A percentile compares a stretch with the other conserved stretches of the same genome.
These are phyloP conservation scores for Probaryconus sp. DNA, from an alignment of 1,140 invertebrate genomes.

Conservation along the genomic window DNA sequence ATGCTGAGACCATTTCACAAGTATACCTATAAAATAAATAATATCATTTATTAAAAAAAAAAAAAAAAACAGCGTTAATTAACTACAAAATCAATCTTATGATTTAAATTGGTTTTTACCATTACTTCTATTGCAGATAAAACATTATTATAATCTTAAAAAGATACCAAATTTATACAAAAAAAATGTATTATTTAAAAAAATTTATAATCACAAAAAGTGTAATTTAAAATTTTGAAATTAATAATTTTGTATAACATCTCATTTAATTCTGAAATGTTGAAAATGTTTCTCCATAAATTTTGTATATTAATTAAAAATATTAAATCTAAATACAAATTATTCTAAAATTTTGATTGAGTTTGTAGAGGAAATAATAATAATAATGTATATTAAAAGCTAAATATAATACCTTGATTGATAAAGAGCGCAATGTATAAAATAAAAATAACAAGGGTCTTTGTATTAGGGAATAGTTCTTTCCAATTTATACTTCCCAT, in stretches of 20 bases:
- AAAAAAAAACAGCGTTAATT: too few species aligned
- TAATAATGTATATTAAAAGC: constrained; percentile 1
- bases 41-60: neutral
- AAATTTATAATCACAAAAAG: constrained; percentile 39
- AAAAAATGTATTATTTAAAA: constrained; percentile 11
- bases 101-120: too few species aligned
- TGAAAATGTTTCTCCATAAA: too few species aligned
- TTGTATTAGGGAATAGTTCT: constrained; percentile 89
- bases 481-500: constrained; percentile 78
- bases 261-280: too few species aligned
- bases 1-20: constrained; percentile 93
- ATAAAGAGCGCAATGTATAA: constrained; percentile 90
- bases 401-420: constrained; percentile 83
- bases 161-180: constrained; percentile 16
- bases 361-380: constrained; percentile 12
- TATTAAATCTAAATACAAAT: constrained; percentile 4
- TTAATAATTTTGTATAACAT: too few species aligned
- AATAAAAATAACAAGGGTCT: constrained; percentile 87
- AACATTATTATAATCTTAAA: constrained; percentile 10
- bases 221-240: neutral
- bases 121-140: neutral
- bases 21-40: constrained; percentile 83
- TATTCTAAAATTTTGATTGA: constrained; percentile 1
- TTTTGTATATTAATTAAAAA: too few species aligned
- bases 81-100: too few species aligned